Percentiles rank a stretch among this genome's conserved stretches.
Conservation (phyloP, 2,888 invertebrate genomes). For the Scaptomyza flava region DNA sequence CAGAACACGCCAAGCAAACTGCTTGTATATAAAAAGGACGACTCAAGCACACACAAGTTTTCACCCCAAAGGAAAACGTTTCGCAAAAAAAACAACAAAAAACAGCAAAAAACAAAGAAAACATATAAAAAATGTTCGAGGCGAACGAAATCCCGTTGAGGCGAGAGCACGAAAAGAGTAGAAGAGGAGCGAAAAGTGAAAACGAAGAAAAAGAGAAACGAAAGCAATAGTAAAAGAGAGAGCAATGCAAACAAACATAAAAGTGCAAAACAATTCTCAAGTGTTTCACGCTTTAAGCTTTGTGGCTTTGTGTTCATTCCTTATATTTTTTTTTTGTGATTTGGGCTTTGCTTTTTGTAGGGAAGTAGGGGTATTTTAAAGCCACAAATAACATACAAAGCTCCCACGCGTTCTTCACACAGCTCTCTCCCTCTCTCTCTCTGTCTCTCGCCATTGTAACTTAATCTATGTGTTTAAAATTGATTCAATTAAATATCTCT, state of each 20-base stretch:
- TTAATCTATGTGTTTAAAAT: conserved; percentile 56
- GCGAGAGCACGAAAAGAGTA: conserved; percentile 46
- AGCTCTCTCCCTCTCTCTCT: conserved; percentile 6
- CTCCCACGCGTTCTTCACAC: conserved; percentile 54
- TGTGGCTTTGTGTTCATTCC: conserved; percentile 55
- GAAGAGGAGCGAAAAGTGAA: conserved; percentile 14
- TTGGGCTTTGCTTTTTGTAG: conserved; percentile 30
- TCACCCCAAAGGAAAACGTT: conserved; percentile 8
- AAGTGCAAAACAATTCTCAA: conserved; percentile 77
- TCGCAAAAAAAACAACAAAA: conserved; percentile 21
- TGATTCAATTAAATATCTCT: conserved; percentile 64
- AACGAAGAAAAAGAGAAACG: conserved; percentile 20
- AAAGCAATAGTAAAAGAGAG: too few relatives aligned
- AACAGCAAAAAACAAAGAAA: conserved; percentile 12
- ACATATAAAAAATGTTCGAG: conserved; percentile 33
- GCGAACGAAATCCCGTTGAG: conserved; percentile 54
- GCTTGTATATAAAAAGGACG: conserved; percentile 14
- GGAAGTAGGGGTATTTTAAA: conserved; percentile 16
- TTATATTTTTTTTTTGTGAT: conserved; percentile 40
- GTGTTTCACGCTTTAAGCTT: conserved; percentile 74
- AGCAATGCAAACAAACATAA: conserved; percentile 52
- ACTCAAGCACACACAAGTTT: conserved; percentile 23
- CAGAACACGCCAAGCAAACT: conserved; percentile 44
- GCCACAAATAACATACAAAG: conserved; percentile 18
- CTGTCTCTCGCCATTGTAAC: conserved; percentile 50